A percentile compares a stretch with the other conserved stretches of the same genome.
Conservation (phyloP, 2,797 vertebrate species). For the Orestias chungarensis region DNA sequence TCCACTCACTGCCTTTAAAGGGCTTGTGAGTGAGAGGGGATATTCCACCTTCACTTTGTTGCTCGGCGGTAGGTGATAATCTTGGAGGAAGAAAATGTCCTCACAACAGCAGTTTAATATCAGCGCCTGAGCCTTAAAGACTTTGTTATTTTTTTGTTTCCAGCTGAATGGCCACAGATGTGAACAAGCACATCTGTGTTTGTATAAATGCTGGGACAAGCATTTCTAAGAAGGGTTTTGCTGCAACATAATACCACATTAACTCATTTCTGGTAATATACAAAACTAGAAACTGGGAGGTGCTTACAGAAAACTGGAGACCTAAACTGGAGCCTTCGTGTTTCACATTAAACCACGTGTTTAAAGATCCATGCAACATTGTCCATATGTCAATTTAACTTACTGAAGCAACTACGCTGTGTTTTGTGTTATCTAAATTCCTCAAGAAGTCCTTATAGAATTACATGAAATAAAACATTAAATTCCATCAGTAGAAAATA, state of each 20-base stretch:
- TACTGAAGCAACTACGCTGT: constrained; percentile 41
- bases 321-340: not conserved
- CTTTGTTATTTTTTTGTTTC: constrained; percentile 36
- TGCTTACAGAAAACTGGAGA: constrained; percentile 40
- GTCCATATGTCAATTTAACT: constrained; percentile 27
- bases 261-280: constrained; percentile 52
- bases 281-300: constrained; percentile 44
- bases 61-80: constrained; percentile 40
- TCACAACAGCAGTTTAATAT: constrained; percentile 20
- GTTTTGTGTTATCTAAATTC: constrained; percentile 47
- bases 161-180: constrained; percentile 17
- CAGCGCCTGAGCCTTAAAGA: constrained; percentile 9
- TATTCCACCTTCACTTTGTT: constrained; percentile 57
- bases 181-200: constrained; percentile 17
- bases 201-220: constrained; percentile 34
- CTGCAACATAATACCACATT: constrained; percentile 65
- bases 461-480: constrained; percentile 61
- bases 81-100: constrained; percentile 30
- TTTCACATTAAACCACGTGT: constrained; percentile 30
- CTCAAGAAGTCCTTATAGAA: constrained; percentile 44
- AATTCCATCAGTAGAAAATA: constrained; percentile 54
- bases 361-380: constrained; percentile 28
- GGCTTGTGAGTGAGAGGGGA: constrained; percentile 55
- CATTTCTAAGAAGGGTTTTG: constrained; percentile 43
- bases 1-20: constrained; percentile 69